Conservation (phyloP, 1,140 invertebrate genomes). For the Hypsibius dujardini region DNA sequence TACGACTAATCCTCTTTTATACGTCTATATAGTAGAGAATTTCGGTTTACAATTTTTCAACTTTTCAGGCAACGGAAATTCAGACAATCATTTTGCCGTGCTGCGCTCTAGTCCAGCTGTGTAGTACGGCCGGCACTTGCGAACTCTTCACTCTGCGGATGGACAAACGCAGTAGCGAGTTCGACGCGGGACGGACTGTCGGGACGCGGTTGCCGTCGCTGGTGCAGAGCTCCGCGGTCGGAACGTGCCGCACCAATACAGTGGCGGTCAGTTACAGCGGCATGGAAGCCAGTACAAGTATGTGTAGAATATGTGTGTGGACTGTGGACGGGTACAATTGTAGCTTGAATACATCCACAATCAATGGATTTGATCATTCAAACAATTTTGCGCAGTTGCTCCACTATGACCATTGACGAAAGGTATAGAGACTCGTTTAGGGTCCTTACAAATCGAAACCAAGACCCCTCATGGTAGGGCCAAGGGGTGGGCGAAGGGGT, state of each 20-base stretch:
- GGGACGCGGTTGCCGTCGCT: not conserved
- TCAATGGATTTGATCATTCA: too few relatives aligned
- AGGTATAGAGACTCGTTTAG: too few relatives aligned
- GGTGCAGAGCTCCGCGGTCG: not conserved
- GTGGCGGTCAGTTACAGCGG: not conserved
- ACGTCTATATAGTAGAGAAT: not conserved
- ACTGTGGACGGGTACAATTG: too few relatives aligned
- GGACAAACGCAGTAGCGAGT: not conserved
- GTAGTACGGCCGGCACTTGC: not conserved
- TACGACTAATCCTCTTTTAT: not conserved
- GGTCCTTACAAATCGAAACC: too few relatives aligned
- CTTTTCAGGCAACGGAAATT: conserved; percentile 1
- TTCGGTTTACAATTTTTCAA: not conserved
- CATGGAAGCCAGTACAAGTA: not conserved
- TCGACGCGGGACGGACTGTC: not conserved
- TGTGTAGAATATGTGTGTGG: too few relatives aligned
- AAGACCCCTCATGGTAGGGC: too few relatives aligned
- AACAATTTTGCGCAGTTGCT: too few relatives aligned
- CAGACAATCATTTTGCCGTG: not conserved
- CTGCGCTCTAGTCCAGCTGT: not conserved
- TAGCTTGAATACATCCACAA: too few relatives aligned
- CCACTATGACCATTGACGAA: too few relatives aligned
- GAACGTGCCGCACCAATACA: not conserved
- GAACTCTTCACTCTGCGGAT: not conserved
- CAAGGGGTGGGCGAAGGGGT: too few relatives aligned